Base-by-base conservation (phyloP, 2,888 invertebrate genomes). In the Chalcis sispes region DNA sequence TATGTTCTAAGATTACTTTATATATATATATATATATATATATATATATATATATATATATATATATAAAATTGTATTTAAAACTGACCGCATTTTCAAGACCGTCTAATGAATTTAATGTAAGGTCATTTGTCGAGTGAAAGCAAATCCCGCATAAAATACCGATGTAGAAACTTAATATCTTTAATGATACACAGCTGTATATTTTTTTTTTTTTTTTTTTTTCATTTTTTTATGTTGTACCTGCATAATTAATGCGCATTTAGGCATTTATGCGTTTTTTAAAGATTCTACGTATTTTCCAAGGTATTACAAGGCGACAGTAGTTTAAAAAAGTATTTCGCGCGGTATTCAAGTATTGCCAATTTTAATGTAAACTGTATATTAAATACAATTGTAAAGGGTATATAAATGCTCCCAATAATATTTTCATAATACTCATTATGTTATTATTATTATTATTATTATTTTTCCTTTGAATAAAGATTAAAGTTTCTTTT, bases 241-340 rank as follows among this genome's bases (percentile, higher is more conserved):
- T 25, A 72, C 32, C 20, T n/a, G 36, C 36, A 46, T 18, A 58
- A 1, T 7, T 29, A 13, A 27, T 40, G 52, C 20, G n/a, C 50
- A 40, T 29, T 20, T 27, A 32, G 58, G 13, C 25, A 52, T 36
- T 58, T 1, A 58, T 40, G 18, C 27, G 27, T 62, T 64, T 46
- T 40, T n/a, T 13, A 18, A 64, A 46, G 69, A 75, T 70, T 71
- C 50, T 56, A 32, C 58, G 23, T 70, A 71, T 71, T 65, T 65
- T 48, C 23, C 25, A 10, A 52, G 27, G 15, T 59, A 25, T 50
- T 8, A n/a, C 75, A 82, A 83, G 83, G 82, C 82, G 80, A 82
- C 77, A 79, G 81, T 80, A 56, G 56, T 56, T 50, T 54, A 8
- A 56, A 58, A 40, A 29, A 75, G n/a, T 29, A 13, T 65, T 42